phyloP scores from a whole-genome alignment of 2,888 invertebrate genomes.

The Erannis defoliaria region DNA sequence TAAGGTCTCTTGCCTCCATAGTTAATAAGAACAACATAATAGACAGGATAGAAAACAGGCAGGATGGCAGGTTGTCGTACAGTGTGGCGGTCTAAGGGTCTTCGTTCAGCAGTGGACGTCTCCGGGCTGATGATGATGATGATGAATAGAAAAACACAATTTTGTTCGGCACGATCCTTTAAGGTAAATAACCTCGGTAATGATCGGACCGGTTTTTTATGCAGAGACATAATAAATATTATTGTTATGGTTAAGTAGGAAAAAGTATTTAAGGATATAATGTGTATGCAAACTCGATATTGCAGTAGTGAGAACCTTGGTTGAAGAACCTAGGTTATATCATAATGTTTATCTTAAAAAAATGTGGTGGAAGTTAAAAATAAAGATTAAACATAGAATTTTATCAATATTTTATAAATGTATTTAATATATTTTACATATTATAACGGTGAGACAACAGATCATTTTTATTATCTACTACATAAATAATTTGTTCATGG shows the following conservation, averaged over 20 bases:
- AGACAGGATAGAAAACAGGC: no score
- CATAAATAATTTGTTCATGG: slow-evolving; percentile 10
- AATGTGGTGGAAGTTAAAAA: no score
- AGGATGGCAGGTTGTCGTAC: no score
- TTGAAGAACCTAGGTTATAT: neutral
- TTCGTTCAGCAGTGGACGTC: no score
- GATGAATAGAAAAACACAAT: no score
- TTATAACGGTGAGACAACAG: neutral
- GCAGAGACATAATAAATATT: neutral
- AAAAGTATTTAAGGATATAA: neutral
- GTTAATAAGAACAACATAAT: no score
- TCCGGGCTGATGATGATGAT: no score
- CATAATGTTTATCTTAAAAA: no score
- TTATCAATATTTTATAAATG: neutral
- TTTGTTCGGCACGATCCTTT: no score
- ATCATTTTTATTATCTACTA: neutral
- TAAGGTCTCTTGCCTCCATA: no score
- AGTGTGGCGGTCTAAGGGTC: no score
- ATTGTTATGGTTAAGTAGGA: neutral
- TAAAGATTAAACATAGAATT: no score
- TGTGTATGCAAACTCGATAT: neutral
- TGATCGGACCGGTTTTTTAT: neutral
- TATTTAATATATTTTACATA: neutral
- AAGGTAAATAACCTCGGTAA: neutral
- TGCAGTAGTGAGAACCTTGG: neutral